These are phyloP conservation scores for Montipora capricornis DNA, from an alignment of 64 coral and sea anemone species.

Conservation along the genomic window DNA sequence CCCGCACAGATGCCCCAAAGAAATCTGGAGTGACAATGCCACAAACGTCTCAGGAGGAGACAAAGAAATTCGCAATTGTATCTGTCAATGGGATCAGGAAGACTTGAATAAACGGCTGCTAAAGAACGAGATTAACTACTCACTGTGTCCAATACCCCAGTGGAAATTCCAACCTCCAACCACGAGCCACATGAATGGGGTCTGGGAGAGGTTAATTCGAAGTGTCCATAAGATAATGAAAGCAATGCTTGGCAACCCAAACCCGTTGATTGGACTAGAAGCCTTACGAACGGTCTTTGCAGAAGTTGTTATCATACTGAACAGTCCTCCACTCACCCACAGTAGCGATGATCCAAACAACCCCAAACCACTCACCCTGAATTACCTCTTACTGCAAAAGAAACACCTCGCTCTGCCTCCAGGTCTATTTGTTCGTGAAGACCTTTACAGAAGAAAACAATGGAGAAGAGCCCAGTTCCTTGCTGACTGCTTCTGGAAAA, in stretches of 20 bases:
- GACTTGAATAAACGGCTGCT: constrained; percentile 5
- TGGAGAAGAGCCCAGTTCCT: constrained; percentile 21
- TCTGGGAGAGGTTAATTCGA: constrained; percentile 30
- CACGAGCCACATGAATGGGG: constrained; percentile 35
- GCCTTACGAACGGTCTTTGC: constrained; percentile 53
- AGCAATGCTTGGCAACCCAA: constrained; percentile 23
- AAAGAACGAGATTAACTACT: constrained; percentile 9
- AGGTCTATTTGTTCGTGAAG: constrained; percentile 14
- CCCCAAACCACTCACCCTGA: constrained; percentile 5
- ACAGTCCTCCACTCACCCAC: constrained; percentile 19
- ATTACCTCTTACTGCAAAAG: constrained; percentile 2
- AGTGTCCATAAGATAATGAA: constrained; percentile 35
- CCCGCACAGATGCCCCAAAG: constrained; percentile 9
- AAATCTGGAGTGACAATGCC: constrained; percentile 58
- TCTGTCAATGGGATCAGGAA: not conserved
- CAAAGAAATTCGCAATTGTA: constrained; percentile 16
- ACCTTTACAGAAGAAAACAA: constrained; percentile 18
- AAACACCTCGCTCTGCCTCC: not conserved
- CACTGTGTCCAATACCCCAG: constrained; percentile 2
- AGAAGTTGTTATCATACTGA: constrained; percentile 40
- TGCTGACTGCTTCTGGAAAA: constrained; percentile 10
- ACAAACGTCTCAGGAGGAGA: constrained; percentile 43
- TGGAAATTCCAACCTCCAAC: constrained; percentile 58
- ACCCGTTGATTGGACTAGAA: constrained; percentile 9
- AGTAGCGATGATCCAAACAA: constrained; percentile 55